These are phyloP conservation scores for Itoplectis maculator DNA, from an alignment of 2,888 invertebrate species.

Conservation along the genomic window DNA sequence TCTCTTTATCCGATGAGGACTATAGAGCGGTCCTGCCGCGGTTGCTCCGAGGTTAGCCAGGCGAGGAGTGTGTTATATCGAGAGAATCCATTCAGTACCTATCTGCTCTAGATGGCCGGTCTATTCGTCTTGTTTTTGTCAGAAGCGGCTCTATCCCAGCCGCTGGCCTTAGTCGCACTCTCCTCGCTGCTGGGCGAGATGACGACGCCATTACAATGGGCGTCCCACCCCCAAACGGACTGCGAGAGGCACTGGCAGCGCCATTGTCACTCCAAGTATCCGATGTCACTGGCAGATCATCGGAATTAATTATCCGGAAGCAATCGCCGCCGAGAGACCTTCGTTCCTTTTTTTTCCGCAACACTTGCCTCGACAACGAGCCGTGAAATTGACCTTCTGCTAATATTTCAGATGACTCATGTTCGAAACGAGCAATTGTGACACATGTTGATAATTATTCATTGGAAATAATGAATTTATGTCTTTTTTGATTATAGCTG, in stretches of 20 bases:
- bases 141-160: slow-evolving; percentile 38
- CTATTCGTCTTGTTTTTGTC: slow-evolving; percentile 81
- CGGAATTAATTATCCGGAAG: slow-evolving; percentile 74
- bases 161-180: slow-evolving; percentile 43
- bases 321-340: slow-evolving; percentile 35
- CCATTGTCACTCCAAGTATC: slow-evolving; percentile 76
- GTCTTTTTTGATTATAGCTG: neutral
- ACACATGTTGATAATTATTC: neutral
- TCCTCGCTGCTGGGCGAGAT: slow-evolving; percentile 33
- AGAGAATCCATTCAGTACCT: slow-evolving; percentile 77
- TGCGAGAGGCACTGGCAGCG: slow-evolving; percentile 58
- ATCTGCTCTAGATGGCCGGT: slow-evolving; percentile 79
- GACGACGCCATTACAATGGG: slow-evolving; percentile 72
- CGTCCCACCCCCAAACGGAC: slow-evolving; percentile 55
- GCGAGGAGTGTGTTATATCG: slow-evolving; percentile 68
- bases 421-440: neutral
- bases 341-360: neutral
- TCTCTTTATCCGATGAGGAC: slow-evolving; percentile 11
- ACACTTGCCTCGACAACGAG: slow-evolving; percentile 21
- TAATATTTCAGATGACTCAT: slow-evolving; percentile 21
- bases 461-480: neutral
- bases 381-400: slow-evolving; percentile 39
- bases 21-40: slow-evolving; percentile 37
- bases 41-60: slow-evolving; percentile 35
- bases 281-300: slow-evolving; percentile 76